Conservation (phyloP, 2,797 vertebrate species). For the Pelobates cultripes region DNA sequence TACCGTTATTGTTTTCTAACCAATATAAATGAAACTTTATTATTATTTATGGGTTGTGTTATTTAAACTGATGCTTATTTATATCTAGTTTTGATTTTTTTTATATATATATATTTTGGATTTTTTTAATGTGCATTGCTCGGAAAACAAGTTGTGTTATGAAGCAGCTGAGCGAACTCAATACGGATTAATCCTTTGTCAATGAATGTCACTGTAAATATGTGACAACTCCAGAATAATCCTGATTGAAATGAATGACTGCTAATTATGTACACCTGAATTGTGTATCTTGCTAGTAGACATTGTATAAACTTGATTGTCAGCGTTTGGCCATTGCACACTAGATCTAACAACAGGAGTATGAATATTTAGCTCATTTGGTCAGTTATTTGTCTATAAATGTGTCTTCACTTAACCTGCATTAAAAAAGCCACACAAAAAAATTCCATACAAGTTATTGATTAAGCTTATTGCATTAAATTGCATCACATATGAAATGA, state of each 20-base stretch:
- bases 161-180: too few relatives aligned
- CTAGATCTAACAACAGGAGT: too few relatives aligned
- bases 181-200: neutral
- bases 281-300: neutral
- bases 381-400: too few relatives aligned
- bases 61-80: conserved; percentile 9
- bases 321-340: neutral
- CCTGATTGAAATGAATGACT: neutral
- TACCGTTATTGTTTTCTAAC: neutral
- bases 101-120: neutral
- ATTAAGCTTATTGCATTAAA: too few relatives aligned
- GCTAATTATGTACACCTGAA: neutral
- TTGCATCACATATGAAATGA: too few relatives aligned
- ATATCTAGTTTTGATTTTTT: conserved; percentile 13
- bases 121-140: neutral
- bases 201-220: neutral
- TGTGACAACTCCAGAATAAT: neutral
- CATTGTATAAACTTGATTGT: neutral
- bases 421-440: too few relatives aligned
- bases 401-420: too few relatives aligned
- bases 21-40: conserved; percentile 24
- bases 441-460: too few relatives aligned
- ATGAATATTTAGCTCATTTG: too few relatives aligned
- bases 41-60: conserved; percentile 34
- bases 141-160: neutral